Evolutionary conservation across 2,113 vertebrate species (phyloP), one percentile per base, ranked within the genome.

Genomic region (Rhea americana): DNA sequence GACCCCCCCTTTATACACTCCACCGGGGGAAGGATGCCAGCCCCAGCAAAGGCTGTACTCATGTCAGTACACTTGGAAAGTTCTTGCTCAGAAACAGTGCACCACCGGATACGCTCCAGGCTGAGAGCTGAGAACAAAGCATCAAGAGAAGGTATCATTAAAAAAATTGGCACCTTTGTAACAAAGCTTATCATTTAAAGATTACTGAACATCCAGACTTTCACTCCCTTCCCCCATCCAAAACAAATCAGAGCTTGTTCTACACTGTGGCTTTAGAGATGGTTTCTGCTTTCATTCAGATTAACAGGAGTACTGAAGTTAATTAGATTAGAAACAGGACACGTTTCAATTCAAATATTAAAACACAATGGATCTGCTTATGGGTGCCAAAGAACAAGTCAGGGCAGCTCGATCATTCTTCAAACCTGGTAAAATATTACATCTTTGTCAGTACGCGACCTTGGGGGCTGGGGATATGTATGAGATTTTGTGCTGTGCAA

Each of bases 11-110:
- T 61, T 19, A 98, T 39, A 9, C 99, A 99, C 55, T 78, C 81
- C 77, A 99, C 87, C 6, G 91, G 7, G 0, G 99, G 99, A 22
- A 92, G 97, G 82, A 99, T 96, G 32, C 97, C 86, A 11, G 96
- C 98, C 20, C 16, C 26, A n/a, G 71, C 32, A 53, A 99, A 99
- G 30, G 98, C 97, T 43, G 91, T 28, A 3, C 98, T 97, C 99
- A 99, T 99, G 82, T 92, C 97, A 13, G 73, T 82, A 79, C 99
- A 99, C 87, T 99, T 99, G 53, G 22, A 85, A 89, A 97, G 97
- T 90, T 99, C 99, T 0, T 59, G 28, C 0, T 97, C 70, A 2
- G 99, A 99, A 91, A 98, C 90, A 7, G 98, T 98, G 94, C 99
- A 99, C 99, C 99, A 99, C 18, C 96, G 97, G 91, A 99, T 66